Base-by-base conservation (phyloP, 2,113 vertebrate species). In the Psilopsiagon aurifrons region DNA sequence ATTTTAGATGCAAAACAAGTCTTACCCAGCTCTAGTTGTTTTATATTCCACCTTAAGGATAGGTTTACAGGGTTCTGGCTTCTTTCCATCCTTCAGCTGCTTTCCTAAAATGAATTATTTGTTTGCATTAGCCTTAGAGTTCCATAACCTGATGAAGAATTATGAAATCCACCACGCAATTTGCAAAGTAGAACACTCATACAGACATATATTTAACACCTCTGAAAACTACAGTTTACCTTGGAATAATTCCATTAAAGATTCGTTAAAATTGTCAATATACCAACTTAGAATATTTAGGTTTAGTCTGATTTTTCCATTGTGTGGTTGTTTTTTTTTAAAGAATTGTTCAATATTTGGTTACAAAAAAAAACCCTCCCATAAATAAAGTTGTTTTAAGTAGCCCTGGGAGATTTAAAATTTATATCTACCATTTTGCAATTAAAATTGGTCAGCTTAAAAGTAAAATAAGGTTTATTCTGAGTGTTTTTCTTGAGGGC, bases 1-100 rank as follows among this genome's bases (percentile, higher is more conserved):
- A n/a, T 78, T 75, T 69, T 39, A 31, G 28, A 77, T 17, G n/a
- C 5, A 77, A 44, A 83, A 76, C 20, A 47, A 87, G 59, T 88
- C 98, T 97, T 98, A 99, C 99, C 99, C 99, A 96, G 97, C 97
- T 98, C 99, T 98, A 52, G 99, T 99, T 83, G 99, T 99, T 98
- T 99, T 99, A 98, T 99, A 99, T 96, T 99, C 99, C 98, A 99
- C 99, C 98, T 99, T 99, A 94, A 99, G 99, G 94, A 99, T 99
- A 97, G 99, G 99, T 98, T 99, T 99, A 98, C 99, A 99, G 44
- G 99, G 98, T 96, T 99, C 99, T 98, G 99, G 99, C 97, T 99
- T 99, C 98, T 99, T 99, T 94, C 99, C 99, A 97, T 99, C 99
- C 98, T 99, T 99, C 97, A 99, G 98, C 97, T 99, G 99, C 97